A percentile compares a stretch with the other conserved stretches of the same genome.
Conservation (phyloP, 2,797 vertebrate genomes). For the Chiloscyllium punctatum region DNA sequence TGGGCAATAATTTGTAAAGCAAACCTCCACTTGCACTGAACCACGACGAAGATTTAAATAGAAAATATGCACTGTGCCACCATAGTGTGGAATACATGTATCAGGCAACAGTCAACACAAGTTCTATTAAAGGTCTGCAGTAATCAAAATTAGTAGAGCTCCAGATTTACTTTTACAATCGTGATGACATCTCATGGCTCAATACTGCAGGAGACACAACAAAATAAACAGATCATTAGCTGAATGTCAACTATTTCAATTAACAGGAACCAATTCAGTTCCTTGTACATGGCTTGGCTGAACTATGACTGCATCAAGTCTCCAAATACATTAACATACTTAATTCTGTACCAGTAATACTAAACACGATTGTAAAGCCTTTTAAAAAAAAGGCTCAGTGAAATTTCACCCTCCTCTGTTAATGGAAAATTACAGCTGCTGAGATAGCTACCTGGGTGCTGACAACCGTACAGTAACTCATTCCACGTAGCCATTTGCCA, state of each 20-base stretch:
- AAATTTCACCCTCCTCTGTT: neutral
- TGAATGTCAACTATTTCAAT: neutral
- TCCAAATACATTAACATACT: neutral
- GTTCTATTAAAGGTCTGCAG: neutral
- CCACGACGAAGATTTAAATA: neutral
- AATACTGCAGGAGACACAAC: neutral
- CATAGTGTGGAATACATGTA: neutral
- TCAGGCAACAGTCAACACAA: neutral
- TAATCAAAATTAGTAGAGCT: neutral
- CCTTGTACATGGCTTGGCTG: neutral
- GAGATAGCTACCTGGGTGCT: neutral
- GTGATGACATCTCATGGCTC: neutral
- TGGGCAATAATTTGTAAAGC: neutral
- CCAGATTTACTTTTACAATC: neutral
- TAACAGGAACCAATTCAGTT: neutral
- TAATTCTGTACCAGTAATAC: neutral
- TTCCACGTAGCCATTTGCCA: neutral
- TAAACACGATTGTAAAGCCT: neutral
- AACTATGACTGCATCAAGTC: neutral
- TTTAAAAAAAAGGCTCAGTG: neutral
- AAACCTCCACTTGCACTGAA: neutral
- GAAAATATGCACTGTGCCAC: neutral
- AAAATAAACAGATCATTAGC: neutral
- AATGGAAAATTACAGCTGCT: neutral
- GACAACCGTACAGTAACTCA: neutral